phyloP scores from a whole-genome alignment of 1,140 invertebrate species.

The Globodera rostochiensis region DNA sequence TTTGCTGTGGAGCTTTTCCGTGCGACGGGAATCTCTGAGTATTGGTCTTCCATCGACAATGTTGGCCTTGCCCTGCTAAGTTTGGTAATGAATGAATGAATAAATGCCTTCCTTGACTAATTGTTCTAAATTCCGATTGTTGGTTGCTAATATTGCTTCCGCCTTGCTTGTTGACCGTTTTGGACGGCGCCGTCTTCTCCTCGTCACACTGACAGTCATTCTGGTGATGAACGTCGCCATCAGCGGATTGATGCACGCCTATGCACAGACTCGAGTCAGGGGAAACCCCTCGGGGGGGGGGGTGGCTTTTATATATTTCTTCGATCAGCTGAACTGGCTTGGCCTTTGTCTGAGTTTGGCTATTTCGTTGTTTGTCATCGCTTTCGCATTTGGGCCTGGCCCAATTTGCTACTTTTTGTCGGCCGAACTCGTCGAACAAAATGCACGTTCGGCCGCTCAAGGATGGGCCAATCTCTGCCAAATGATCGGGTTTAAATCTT shows the following conservation, averaged over 20 bases:
- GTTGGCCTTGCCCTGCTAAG: conserved; percentile 54
- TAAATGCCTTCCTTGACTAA: background rate
- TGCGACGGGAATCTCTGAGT: conserved; percentile 45
- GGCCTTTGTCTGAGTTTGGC: conserved; percentile 53
- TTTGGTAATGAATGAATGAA: conserved; percentile 37
- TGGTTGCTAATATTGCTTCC: conserved; percentile 48
- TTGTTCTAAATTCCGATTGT: conserved; percentile 1
- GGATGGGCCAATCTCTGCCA: conserved; percentile 58
- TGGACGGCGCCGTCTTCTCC: conserved; percentile 54
- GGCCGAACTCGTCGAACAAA: conserved; percentile 55
- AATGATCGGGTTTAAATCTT: conserved; percentile 40
- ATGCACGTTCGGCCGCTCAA: conserved; percentile 58
- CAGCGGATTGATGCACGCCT: conserved; percentile 54
- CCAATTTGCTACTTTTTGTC: conserved; percentile 60
- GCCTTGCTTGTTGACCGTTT: conserved; percentile 55
- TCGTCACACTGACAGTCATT: conserved; percentile 48
- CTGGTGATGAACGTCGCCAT: conserved; percentile 54
- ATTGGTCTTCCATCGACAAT: conserved; percentile 55
- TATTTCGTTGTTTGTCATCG: conserved; percentile 56
- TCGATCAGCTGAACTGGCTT: conserved; percentile 49
- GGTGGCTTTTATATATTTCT: conserved; percentile 5
- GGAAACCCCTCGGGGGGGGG: conserved; percentile 16
- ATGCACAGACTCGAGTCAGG: conserved; percentile 49
- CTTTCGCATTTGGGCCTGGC: conserved; percentile 57
- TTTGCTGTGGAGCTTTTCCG: conserved; percentile 62